Evolutionary conservation across 2,113 vertebrate species (phyloP), one percentile per base, ranked within the genome.

Genomic region (Phaetusa simplex): DNA sequence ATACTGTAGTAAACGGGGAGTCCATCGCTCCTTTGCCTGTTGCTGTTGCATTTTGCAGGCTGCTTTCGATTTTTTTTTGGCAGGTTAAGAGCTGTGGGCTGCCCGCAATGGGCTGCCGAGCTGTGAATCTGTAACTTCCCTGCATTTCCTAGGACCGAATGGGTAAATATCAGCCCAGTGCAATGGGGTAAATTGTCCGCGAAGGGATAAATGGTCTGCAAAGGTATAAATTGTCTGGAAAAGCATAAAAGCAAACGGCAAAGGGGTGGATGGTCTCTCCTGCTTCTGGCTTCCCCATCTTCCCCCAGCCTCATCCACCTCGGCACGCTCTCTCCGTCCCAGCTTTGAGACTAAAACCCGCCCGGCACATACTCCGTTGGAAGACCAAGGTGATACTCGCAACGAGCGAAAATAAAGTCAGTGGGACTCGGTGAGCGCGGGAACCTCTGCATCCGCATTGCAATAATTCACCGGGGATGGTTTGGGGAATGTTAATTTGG

Each of bases 281-380:
- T 90, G 45, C 18, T 61, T 40, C 58, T 65, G 69, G 21, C 14
- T 67, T 16, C n/a, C 9, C 14, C 8, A 21, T 47, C 34, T 74
- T 7, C 1, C 30, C 65, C 8, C 73, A 86, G 64, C 27, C 29
- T 72, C 72, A 24, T 62, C 67, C 87, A 26, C 19, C 65, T 90
- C 24, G 1, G 14, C 42, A 6, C 0, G 2, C 58, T 53, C 80
- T 16, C 29, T 65, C 49, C 16, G 1, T 59, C 53, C 42, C 70
- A 23, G 3, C 34, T 14, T 50, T 66, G 69, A 50, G 40, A 17
- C 14, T 21, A 30, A 84, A 61, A 34, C 40, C 30, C 12, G 2
- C 65, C 69, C 2, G 9, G 83, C 43, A 36, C 34, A 3, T 14
- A 3, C n/a, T 55, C 23, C 0, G 0, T 15, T 0, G 0, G 27